Evolutionary conservation across 2,797 vertebrate species (phyloP).

Genomic region (Arvicola amphibius): DNA sequence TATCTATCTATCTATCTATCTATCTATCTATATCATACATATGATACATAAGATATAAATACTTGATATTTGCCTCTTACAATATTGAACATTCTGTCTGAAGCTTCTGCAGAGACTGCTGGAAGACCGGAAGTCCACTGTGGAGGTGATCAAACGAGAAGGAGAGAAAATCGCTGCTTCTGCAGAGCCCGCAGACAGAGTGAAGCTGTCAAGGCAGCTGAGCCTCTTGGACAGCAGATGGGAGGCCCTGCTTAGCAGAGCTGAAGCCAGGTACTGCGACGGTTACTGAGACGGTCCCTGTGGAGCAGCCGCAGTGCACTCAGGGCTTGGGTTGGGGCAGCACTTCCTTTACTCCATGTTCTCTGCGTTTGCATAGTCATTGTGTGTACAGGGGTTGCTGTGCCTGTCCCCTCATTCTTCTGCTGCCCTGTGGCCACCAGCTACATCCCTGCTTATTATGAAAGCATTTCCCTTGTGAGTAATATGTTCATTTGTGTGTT

Average conservation of each 20-base stretch:
- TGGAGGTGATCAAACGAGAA: slow-evolving; percentile 96
- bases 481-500: background rate
- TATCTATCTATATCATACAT: too few species aligned
- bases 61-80: slow-evolving; percentile 39
- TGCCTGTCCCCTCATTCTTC: background rate
- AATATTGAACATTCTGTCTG: slow-evolving; percentile 66
- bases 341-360: background rate
- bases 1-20: too few species aligned
- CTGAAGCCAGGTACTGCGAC: slow-evolving; percentile 93
- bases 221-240: slow-evolving; percentile 95
- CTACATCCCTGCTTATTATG: background rate
- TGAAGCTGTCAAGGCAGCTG: slow-evolving; percentile 95
- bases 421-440: background rate
- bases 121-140: slow-evolving; percentile 95
- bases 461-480: background rate
- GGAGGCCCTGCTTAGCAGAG: slow-evolving; percentile 95
- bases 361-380: background rate
- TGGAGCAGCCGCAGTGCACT: background rate
- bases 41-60: background rate
- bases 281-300: background rate
- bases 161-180: slow-evolving; percentile 95
- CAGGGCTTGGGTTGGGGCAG: background rate
- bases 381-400: background rate
- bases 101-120: slow-evolving; percentile 97
- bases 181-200: slow-evolving; percentile 94